Evolutionary conservation across 1,140 invertebrate species (phyloP), one percentile per base, ranked within the genome.

Genomic region (Onthophagus taurus): DNA sequence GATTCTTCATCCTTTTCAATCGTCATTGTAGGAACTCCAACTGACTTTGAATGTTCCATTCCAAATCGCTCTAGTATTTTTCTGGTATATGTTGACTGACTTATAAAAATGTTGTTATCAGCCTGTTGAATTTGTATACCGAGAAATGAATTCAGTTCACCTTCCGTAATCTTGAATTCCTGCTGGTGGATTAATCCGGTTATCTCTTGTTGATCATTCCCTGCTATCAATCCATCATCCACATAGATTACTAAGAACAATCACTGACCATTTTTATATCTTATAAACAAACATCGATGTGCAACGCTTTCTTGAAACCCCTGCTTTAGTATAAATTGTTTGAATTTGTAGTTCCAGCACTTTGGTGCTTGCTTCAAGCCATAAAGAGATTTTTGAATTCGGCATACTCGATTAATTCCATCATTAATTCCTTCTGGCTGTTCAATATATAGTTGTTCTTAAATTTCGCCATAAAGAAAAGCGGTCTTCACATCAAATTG

Each of bases 261-360:
- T 35, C 11, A 19, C 5, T 26, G 23, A 7, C 23, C 23, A 7
- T n/a, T n/a, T 26, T 26, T 26, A n/a, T n/a, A n/a, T n/a, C n/a
- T n/a, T n/a, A n/a, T n/a, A n/a, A n/a, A 31, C 11, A 31, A 31
- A 31, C 30, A 31, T 5, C n/a, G 30, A 11, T 31, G n/a, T 6
- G 4, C 31, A 16, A 14, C 8, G 17, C 2, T 33, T 33, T 33
- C 16, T 37, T 17, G 18, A 37, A 37, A 37, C n/a, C 35, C 17
- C 16, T 37, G 18, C n/a, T 8, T 16, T 37, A 19, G n/a, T 31
- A 61, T 34, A 57, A 60, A 60, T 8, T 44, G 9, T 21, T 48
- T 52, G 36, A 61, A 57, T 33, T 41, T 59, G 46, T 47, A 47
- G 26, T 63, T 59, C 57, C 57, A 63, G 17, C 54, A 55, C 2